A percentile compares a stretch with the other conserved stretches of the same genome.
phyloP scores from a whole-genome alignment of 2,888 invertebrate species.

The Tholera decimalis region DNA sequence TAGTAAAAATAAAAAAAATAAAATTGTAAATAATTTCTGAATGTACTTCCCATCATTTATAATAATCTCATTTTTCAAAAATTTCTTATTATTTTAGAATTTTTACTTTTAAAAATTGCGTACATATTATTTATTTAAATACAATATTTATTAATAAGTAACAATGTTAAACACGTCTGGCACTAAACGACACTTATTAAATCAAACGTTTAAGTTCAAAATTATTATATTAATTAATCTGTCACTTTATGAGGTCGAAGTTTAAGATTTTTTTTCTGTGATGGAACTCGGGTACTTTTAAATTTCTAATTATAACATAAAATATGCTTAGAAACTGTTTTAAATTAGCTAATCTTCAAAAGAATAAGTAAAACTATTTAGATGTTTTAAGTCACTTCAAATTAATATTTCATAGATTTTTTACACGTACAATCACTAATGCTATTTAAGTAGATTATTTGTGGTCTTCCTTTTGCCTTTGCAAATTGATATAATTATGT shows the following conservation, averaged over 20 bases:
- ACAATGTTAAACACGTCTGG: conserved; percentile 80
- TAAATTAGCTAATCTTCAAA: not conserved
- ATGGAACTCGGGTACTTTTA: conserved; percentile 39
- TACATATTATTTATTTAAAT: conserved; percentile 69
- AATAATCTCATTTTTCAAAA: conserved; percentile 50
- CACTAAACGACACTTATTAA: conserved; percentile 74
- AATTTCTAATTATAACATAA: not conserved
- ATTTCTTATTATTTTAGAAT: conserved; percentile 56
- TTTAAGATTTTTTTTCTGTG: conserved; percentile 27
- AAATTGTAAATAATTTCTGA: conserved; percentile 33
- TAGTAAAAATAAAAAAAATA: not conserved
- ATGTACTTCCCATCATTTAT: conserved; percentile 38
- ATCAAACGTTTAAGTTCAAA: conserved; percentile 53
- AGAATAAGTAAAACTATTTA: not conserved
- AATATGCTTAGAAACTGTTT: conserved; percentile 9
- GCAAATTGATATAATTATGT: conserved; percentile 1
- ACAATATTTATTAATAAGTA: conserved; percentile 75
- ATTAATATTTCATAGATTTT: conserved; percentile 40
- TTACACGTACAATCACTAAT: conserved; percentile 17
- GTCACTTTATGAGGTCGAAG: conserved; percentile 52
- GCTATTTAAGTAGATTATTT: conserved; percentile 38
- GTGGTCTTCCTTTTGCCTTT: not conserved
- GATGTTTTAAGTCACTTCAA: conserved; percentile 6
- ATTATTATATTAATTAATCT: conserved; percentile 40
- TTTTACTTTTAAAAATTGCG: conserved; percentile 62